A percentile compares a stretch with the other conserved stretches of the same genome.
Conservation (phyloP, 2,888 invertebrate genomes). For the Drosophila emarginata region DNA sequence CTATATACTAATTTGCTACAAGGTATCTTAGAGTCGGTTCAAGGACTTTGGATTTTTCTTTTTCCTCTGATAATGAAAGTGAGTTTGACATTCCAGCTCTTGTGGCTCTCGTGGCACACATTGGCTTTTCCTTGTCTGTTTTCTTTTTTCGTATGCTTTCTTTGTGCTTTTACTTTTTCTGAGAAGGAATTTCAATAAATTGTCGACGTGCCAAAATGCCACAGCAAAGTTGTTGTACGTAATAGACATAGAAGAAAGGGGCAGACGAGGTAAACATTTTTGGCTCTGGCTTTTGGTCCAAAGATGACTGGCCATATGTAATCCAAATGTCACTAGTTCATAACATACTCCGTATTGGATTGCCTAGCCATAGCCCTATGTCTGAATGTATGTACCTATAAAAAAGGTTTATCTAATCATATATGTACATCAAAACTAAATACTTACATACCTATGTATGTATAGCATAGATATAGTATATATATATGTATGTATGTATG, state of each 20-base stretch:
- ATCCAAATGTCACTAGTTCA: constrained; percentile 2
- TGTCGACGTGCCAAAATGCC: constrained; percentile 15
- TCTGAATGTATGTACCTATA: too few relatives aligned
- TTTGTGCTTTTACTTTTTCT: constrained; percentile 1
- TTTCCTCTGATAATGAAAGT: constrained; percentile 62
- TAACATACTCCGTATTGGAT: background rate
- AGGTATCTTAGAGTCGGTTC: background rate
- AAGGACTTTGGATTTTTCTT: constrained; percentile 22
- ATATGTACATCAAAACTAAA: background rate
- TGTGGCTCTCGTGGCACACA: constrained; percentile 30
- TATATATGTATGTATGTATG: background rate
- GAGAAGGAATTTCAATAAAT: constrained; percentile 13
- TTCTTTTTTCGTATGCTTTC: background rate
- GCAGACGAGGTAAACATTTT: background rate
- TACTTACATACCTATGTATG: background rate
- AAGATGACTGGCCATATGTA: background rate
- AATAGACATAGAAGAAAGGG: background rate
- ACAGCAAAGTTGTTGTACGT: background rate
- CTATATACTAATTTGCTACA: background rate
- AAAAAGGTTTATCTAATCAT: background rate
- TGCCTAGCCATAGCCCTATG: background rate
- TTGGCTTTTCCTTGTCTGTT: constrained; percentile 5
- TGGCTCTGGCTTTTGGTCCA: background rate
- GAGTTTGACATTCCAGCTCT: constrained; percentile 63
- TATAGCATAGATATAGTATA: too few relatives aligned